Evolutionary conservation across 2,888 invertebrate genomes (phyloP).

Genomic region (Choreutis nemorana): DNA sequence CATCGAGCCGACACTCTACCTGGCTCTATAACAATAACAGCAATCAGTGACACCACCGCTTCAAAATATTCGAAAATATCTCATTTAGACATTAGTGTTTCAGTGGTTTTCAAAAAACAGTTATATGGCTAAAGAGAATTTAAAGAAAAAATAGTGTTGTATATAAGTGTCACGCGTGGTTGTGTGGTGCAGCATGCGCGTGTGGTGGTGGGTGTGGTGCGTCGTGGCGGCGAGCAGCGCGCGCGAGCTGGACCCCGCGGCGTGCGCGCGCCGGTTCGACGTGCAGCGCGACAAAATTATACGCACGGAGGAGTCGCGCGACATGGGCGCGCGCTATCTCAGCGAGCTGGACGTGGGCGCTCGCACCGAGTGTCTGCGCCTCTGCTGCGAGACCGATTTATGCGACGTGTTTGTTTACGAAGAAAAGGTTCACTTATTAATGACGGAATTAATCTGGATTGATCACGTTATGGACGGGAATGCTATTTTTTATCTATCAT

Average conservation of each 20-base stretch:
- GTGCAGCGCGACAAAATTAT: conserved; percentile 90
- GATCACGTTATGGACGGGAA: background rate
- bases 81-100: too few species aligned
- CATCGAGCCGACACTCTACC: too few species aligned
- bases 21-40: too few species aligned
- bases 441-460: background rate
- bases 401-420: conserved; percentile 95
- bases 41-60: too few species aligned
- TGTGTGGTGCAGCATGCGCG: conserved; percentile 5
- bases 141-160: too few species aligned
- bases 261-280: conserved; percentile 81
- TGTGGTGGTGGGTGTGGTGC: conserved; percentile 18
- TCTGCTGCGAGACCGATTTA: conserved; percentile 86
- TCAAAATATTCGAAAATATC: too few species aligned
- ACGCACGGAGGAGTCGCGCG: conserved; percentile 86
- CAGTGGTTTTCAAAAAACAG: too few species aligned
- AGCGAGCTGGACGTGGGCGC: conserved; percentile 85
- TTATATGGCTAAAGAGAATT: too few species aligned
- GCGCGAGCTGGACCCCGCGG: conserved; percentile 69
- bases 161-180: too few species aligned
- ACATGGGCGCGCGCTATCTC: conserved; percentile 88
- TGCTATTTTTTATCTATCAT: background rate
- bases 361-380: conserved; percentile 81
- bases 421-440: conserved; percentile 73
- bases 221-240: conserved; percentile 27